phyloP scores from a whole-genome alignment of 2,113 vertebrate genomes.

The Halcyon malimbica region DNA sequence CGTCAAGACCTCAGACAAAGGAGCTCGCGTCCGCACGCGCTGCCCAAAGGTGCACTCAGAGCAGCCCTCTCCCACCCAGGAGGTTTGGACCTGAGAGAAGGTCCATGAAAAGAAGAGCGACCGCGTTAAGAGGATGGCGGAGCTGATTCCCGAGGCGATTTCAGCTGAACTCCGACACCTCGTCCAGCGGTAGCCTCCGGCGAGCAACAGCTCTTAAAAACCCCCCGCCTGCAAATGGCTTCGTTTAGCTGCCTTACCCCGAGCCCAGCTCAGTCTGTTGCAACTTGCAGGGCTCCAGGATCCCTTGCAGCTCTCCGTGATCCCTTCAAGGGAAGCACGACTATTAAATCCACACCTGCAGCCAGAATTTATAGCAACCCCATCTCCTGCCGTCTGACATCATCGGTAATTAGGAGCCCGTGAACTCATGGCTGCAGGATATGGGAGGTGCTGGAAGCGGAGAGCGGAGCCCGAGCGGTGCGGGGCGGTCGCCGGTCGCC shows the following conservation, averaged over 20 bases:
- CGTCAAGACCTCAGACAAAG: background rate
- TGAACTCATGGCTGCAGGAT: slow-evolving; percentile 61
- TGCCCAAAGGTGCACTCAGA: background rate
- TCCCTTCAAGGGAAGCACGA: slow-evolving; percentile 52
- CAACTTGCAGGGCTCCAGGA: slow-evolving; percentile 50
- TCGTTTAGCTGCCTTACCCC: background rate
- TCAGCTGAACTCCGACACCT: background rate
- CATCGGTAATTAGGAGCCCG: slow-evolving; percentile 57
- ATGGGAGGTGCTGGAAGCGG: background rate
- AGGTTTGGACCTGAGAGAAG: fast-evolving
- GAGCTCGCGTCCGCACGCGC: background rate
- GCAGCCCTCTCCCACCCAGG: background rate
- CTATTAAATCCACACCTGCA: slow-evolving; percentile 70
- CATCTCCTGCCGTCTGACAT: slow-evolving; percentile 57
- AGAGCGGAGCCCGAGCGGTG: background rate
- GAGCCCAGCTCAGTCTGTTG: slow-evolving; percentile 12
- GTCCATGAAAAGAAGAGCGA: background rate
- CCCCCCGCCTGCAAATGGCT: background rate
- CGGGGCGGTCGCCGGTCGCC: background rate
- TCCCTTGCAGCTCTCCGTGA: background rate
- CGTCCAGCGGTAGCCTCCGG: background rate
- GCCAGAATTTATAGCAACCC: slow-evolving; percentile 62
- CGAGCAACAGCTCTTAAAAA: background rate
- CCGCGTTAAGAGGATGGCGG: background rate
- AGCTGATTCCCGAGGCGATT: background rate